Conservation (phyloP, 2,113 vertebrate species). For the Callocephalon fimbriatum region DNA sequence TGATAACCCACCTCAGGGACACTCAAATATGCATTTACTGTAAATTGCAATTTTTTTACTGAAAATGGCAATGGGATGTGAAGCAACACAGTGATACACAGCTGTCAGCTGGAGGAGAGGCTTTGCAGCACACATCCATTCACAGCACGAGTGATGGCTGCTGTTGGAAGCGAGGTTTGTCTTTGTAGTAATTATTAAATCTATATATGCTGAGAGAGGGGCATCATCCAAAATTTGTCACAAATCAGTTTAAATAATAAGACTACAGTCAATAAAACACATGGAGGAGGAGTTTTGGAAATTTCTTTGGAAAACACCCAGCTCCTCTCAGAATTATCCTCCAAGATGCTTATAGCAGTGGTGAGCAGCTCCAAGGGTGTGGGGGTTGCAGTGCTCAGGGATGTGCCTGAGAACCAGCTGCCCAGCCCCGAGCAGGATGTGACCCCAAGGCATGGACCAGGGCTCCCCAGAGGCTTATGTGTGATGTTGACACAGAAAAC, state of each 20-base stretch:
- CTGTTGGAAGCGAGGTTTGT: rapidly evolving
- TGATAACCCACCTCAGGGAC: background rate
- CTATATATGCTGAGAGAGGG: background rate
- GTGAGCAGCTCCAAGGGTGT: rapidly evolving
- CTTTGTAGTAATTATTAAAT: rapidly evolving
- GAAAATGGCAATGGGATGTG: rapidly evolving
- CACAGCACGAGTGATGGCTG: too few relatives aligned
- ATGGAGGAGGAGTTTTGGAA: background rate
- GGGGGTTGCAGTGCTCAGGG: background rate
- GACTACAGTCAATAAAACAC: background rate
- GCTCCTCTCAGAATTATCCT: background rate
- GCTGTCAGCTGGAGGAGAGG: too few relatives aligned
- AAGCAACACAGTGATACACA: rapidly evolving
- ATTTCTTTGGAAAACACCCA: background rate
- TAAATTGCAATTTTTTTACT: rapidly evolving
- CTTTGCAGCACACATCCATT: background rate
- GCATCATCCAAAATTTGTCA: background rate
- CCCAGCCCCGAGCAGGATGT: rapidly evolving
- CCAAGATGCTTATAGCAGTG: background rate
- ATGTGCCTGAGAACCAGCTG: background rate
- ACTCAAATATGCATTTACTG: rapidly evolving
- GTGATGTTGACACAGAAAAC: background rate
- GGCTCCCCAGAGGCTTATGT: background rate
- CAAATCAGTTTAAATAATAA: background rate
- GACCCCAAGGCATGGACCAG: rapidly evolving